Percentiles rank a stretch among this genome's conserved stretches.
Conservation (phyloP, 1,140 invertebrate genomes). For the Thalassaphorura encarpata region DNA sequence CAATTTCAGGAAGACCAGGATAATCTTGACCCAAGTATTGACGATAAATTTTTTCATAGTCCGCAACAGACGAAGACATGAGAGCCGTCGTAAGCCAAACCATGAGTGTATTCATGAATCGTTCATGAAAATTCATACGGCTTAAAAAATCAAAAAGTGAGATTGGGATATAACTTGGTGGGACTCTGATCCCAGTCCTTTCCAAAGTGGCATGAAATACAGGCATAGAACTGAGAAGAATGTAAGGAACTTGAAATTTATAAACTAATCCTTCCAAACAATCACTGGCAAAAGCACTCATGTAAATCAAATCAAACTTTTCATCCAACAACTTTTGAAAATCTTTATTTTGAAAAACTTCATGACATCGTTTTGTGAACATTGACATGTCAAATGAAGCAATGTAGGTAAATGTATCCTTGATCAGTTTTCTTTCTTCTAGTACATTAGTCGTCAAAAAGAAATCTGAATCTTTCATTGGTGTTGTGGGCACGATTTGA, state of each 20-base stretch:
- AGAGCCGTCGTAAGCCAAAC: slow-evolving; percentile 25
- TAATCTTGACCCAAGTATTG: not conserved
- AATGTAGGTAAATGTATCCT: not conserved
- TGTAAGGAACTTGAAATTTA: slow-evolving; percentile 9
- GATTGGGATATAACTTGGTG: slow-evolving; percentile 13
- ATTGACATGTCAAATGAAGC: not conserved
- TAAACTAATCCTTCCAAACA: slow-evolving; percentile 16
- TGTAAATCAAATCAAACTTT: slow-evolving; percentile 32
- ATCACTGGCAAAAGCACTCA: slow-evolving; percentile 10
- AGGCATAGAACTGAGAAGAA: not conserved
- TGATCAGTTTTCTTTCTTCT: not conserved
- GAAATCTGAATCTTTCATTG: not conserved
- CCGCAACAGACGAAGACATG: not conserved
- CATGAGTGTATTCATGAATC: slow-evolving; percentile 43
- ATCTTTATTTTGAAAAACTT: slow-evolving; percentile 35
- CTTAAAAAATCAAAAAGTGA: slow-evolving; percentile 42
- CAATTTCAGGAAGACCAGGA: slow-evolving; percentile 5
- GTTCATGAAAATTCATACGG: slow-evolving; percentile 48
- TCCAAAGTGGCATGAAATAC: not conserved
- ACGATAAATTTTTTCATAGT: not conserved
- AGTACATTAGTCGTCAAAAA: not conserved
- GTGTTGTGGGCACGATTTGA: not conserved
- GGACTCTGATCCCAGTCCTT: slow-evolving; percentile 2
- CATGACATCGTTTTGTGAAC: not conserved
- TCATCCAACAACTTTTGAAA: slow-evolving; percentile 58